Evolutionary conservation across 1,140 invertebrate species (phyloP), one percentile per base, ranked within the genome.

Genomic region (Lycorma delicatula): DNA sequence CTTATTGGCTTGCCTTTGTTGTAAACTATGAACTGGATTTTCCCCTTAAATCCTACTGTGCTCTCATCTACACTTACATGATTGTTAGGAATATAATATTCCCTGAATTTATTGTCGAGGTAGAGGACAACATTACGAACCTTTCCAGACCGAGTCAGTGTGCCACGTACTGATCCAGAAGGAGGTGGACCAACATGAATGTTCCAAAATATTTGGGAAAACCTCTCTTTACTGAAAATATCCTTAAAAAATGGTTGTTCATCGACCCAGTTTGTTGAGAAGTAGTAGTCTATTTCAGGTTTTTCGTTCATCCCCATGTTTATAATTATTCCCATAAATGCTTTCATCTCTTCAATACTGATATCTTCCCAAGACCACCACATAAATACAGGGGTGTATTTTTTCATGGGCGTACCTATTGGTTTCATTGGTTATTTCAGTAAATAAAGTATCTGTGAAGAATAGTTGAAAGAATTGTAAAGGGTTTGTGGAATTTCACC

Each of bases 31-130:
- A 57, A 57, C 5, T 34, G 16, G 12, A 57, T 46, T 26, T 46
- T 28, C 18, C 55, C 55, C 31, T 57, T 48, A 26, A 57, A 57
- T 11, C 11, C 36, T n/a, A 46, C 29, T 18, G 54, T 56, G 22
- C 54, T 56, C 46, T 44, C 54, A 28, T 46, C 55, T 18, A 57
- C 23, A 57, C 41, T 49, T n/a, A 48, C 20, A 22, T 48, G 7
- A 12, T 49, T 31, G n/a, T n/a, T 36, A 38, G 52, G 52, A 54
- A 6, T 7, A 36, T n/a, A n/a, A n/a, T n/a, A n/a, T n/a, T n/a
- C n/a, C n/a, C n/a, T n/a, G 25, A 44, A 54, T 54, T 54, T 41
- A 13, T 25, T 2, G 5, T 54, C 52, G 3, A 54, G 5, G 38
- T 23, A 54, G 11, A 22, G n/a, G 2, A 54, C 4, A 54, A 54